Conservation (phyloP, 2,113 vertebrate species). For the Leptosomus discolor region DNA sequence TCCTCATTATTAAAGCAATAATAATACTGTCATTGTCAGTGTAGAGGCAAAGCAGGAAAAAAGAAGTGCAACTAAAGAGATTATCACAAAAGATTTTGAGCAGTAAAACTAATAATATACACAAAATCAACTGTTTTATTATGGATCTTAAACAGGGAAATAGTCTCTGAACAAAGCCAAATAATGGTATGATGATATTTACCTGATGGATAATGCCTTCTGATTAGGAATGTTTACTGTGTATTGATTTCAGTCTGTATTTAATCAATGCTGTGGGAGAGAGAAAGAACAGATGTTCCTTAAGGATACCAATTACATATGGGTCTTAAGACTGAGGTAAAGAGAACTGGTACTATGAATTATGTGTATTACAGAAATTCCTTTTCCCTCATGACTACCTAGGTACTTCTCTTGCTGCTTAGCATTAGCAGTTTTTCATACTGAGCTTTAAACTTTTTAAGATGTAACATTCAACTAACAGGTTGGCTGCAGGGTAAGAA, state of each 20-base stretch:
- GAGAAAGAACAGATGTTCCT: neutral
- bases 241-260: neutral
- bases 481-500: neutral
- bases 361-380: neutral
- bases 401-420: neutral
- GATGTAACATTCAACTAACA: neutral
- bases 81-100: neutral
- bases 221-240: neutral
- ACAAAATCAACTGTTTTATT: neutral
- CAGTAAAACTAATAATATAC: neutral
- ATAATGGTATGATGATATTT: neutral
- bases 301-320: neutral
- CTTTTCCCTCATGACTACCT: neutral
- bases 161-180: neutral
- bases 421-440: neutral
- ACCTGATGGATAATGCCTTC: neutral
- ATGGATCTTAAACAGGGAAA: neutral
- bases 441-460: neutral
- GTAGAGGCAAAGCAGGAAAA: neutral
- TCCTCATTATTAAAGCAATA: neutral
- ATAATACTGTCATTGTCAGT: neutral
- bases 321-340: neutral
- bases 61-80: neutral
- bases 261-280: neutral
- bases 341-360: neutral